A percentile compares a stretch with the other conserved stretches of the same genome.
phyloP scores from a whole-genome alignment of 2,797 vertebrate species.

The Glossophaga mutica region DNA sequence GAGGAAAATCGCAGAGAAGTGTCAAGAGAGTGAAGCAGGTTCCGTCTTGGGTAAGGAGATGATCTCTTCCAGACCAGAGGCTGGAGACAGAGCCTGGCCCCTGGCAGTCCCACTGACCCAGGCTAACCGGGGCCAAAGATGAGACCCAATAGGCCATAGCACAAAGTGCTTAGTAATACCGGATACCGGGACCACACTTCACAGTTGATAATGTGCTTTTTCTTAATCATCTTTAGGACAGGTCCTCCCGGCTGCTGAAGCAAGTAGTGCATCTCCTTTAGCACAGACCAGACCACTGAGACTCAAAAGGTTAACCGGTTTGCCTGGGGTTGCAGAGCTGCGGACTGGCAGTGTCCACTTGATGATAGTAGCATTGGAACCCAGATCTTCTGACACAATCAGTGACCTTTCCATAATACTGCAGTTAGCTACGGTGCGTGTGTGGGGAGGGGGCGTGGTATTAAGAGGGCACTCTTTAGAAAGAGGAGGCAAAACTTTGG shows the following conservation, averaged over 20 bases:
- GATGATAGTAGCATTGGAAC: neutral
- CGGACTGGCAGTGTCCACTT: neutral
- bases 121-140: neutral
- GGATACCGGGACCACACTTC: neutral
- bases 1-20: conserved; percentile 35
- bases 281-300: neutral
- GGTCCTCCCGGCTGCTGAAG: neutral
- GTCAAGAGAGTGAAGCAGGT: neutral
- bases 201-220: neutral
- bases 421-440: neutral
- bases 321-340: neutral
- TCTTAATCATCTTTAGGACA: neutral
- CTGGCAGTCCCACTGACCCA: neutral
- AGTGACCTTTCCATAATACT: neutral
- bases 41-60: neutral
- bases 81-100: neutral
- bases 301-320: neutral
- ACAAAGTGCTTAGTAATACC: conserved; percentile 60
- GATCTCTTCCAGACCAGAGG: neutral
- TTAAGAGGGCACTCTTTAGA: neutral
- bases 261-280: neutral
- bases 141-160: neutral
- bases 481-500: conserved; percentile 16
- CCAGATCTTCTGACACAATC: neutral
- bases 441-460: neutral